phyloP scores from a whole-genome alignment of 2,888 invertebrate species.

The Eulithis testata region DNA sequence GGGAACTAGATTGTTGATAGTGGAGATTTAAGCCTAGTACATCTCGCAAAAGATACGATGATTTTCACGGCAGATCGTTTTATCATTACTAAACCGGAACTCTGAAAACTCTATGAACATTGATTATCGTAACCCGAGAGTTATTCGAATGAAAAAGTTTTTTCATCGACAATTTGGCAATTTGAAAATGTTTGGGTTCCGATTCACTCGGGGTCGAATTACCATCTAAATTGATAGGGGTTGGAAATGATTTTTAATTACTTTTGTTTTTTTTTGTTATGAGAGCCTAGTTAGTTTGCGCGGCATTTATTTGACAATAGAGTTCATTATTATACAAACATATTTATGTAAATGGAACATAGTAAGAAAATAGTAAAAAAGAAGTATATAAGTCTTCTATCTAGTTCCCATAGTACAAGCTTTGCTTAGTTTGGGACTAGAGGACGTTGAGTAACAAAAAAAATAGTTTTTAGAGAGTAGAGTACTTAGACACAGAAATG shows the following conservation, averaged over 20 bases:
- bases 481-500: too few species aligned
- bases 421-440: too few species aligned
- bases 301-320: slow-evolving; percentile 8
- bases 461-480: too few species aligned
- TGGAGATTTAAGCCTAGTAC: too few species aligned
- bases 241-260: slow-evolving; percentile 42
- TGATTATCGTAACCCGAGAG: slow-evolving; percentile 40
- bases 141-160: slow-evolving; percentile 41
- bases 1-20: too few species aligned
- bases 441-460: too few species aligned
- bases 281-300: slow-evolving; percentile 20
- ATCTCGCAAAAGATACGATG: too few species aligned
- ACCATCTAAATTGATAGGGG: slow-evolving; percentile 41
- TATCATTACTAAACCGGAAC: slow-evolving; percentile 15
- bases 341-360: slow-evolving; percentile 75
- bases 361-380: too few species aligned
- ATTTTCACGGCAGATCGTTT: slow-evolving; percentile 4
- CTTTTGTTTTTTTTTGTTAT: slow-evolving; percentile 38
- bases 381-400: too few species aligned
- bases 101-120: slow-evolving; percentile 38
- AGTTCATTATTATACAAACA: background rate
- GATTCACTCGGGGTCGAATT: slow-evolving; percentile 38
- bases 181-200: slow-evolving; percentile 38
- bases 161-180: slow-evolving; percentile 41
- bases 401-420: too few species aligned